Conservation (phyloP, 1,140 invertebrate genomes). For the Polypedilum pembai region DNA sequence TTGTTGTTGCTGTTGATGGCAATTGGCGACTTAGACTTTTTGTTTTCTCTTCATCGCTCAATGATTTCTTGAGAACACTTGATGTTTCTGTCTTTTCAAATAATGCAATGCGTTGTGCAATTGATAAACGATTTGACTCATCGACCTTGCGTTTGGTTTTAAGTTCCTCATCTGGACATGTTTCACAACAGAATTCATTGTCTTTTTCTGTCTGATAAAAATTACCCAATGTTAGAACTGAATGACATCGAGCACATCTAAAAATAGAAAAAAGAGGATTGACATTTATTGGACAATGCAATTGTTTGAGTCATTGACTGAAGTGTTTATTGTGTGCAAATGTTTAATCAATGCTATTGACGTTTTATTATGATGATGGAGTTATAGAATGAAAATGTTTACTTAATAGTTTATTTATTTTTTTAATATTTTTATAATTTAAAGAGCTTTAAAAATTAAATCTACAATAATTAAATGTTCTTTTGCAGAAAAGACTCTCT, state of each 20-base stretch:
- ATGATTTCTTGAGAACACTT: constrained; percentile 38
- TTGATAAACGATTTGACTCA: constrained; percentile 30
- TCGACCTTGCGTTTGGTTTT: constrained; percentile 13
- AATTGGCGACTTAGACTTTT: constrained; percentile 32
- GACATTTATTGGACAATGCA: no score
- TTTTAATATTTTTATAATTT: no score
- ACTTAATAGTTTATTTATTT: no score
- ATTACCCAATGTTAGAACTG: constrained; percentile 66
- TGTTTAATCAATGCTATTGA: no score
- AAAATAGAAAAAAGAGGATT: no score
- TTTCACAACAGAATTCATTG: constrained; percentile 72
- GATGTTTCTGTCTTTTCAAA: constrained; percentile 33
- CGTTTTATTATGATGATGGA: no score
- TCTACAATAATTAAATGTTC: no score
- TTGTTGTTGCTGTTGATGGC: constrained; percentile 22
- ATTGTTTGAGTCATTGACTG: no score
- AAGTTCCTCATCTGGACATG: constrained; percentile 73
- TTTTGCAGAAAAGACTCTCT: no score
- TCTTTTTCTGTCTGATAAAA: constrained; percentile 67
- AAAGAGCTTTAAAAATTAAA: no score
- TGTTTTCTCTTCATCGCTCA: constrained; percentile 51
- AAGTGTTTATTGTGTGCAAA: no score
- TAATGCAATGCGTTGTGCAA: constrained; percentile 35
- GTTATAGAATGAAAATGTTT: no score
- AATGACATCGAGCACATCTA: constrained; percentile 68